Evolutionary conservation across 2,797 vertebrate species (phyloP).

Genomic region (Sternotherus odoratus): DNA sequence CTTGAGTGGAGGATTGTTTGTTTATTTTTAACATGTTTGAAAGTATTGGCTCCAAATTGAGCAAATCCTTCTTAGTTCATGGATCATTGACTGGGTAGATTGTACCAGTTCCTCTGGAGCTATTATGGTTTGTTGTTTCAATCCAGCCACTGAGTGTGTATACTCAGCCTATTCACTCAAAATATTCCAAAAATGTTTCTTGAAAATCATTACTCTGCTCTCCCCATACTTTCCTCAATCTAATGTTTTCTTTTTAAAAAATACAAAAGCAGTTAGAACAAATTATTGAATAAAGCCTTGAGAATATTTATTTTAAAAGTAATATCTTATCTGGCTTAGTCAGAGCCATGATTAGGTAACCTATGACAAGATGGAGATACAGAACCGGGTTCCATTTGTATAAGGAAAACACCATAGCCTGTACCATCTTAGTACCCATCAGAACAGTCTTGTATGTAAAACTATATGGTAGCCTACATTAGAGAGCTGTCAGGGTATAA

Average conservation of each 20-base stretch:
- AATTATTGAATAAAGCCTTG: slow-evolving; percentile 22
- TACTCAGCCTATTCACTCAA: slow-evolving; percentile 20
- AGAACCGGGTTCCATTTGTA: neutral
- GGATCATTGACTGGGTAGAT: slow-evolving; percentile 65
- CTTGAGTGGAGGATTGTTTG: slow-evolving; percentile 21
- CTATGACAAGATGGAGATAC: neutral
- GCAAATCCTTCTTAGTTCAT: slow-evolving; percentile 64
- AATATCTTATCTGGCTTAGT: neutral
- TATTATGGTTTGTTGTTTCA: slow-evolving; percentile 61
- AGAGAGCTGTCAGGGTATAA: neutral
- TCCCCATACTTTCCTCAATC: slow-evolving; percentile 27
- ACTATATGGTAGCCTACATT: neutral
- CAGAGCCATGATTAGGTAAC: neutral
- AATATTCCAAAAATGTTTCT: slow-evolving; percentile 18
- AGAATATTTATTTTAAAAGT: slow-evolving; percentile 43
- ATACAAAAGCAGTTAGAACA: neutral
- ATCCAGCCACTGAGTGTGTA: slow-evolving; percentile 24
- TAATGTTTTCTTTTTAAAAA: slow-evolving; percentile 19
- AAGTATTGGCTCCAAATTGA: slow-evolving; percentile 53
- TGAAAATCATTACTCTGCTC: slow-evolving; percentile 24
- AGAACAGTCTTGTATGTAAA: slow-evolving; percentile 9
- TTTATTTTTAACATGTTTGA: slow-evolving; percentile 61
- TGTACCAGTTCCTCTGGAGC: slow-evolving; percentile 46
- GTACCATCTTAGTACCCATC: slow-evolving; percentile 22
- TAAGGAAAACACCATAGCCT: neutral